Evolutionary conservation across 2,113 vertebrate genomes (phyloP), one percentile per base, ranked within the genome.

Genomic region (Excalfactoria chinensis): DNA sequence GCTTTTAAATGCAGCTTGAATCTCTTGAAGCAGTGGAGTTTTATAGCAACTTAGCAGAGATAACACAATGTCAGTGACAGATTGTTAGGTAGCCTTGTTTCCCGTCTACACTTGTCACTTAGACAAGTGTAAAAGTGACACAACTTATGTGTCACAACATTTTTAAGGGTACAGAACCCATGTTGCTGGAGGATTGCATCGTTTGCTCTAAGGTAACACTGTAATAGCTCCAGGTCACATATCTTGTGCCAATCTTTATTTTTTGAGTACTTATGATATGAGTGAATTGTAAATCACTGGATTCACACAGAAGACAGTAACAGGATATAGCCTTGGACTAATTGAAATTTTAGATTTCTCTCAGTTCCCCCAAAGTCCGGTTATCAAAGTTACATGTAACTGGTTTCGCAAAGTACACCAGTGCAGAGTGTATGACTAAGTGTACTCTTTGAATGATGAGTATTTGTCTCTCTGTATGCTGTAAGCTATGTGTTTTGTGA

Each of bases 351-450:
- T 35, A 59, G 11, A 21, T 49, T 68, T 20, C 11, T 62, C 17
- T 48, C 7, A 0, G 37, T 28, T 53, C 73, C 4, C 9, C 5
- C 5, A 18, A 40, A 64, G 18, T 48, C 37, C 49, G 23, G 13
- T 60, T 62, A 62, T 49, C 35, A 37, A 68, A 55, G 21, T 6
- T 0, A 0, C 6, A 6, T 6, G 4, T 53, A 5, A 23, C 49
- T 56, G 69, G 10, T 85, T 85, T 77, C 59, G 16, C 9, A 15
- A 66, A 86, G 41, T 44, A 13, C 18, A 34, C 13, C 23, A 53
- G 7, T 25, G 9, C 28, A 37, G 13, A 88, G 34, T 43, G n/a
- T 58, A 32, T 48, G 43, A 77, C 48, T 66, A 51, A 49, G 44
- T 6, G 7, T 79, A 48, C 13, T 30, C 82, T 82, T 78, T 63